phyloP scores from a whole-genome alignment of 2,797 vertebrate genomes.

The Psittacula derbiana region DNA sequence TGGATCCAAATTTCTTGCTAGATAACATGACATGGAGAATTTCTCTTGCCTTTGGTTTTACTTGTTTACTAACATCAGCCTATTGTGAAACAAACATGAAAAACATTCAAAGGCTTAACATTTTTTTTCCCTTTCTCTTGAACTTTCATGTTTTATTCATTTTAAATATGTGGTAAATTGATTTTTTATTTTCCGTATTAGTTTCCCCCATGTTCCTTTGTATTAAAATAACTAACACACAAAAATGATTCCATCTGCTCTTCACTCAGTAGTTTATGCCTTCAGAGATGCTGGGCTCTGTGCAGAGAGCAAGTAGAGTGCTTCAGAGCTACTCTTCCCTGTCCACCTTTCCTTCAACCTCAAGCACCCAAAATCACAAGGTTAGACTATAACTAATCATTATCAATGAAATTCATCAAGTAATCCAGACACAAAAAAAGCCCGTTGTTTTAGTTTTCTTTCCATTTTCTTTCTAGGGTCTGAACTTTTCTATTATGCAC shows the following conservation, averaged over 20 bases:
- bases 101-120: constrained; percentile 7
- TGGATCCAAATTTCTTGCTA: neutral
- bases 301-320: neutral
- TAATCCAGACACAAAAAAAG: neutral
- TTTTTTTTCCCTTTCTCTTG: constrained; percentile 6
- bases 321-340: neutral
- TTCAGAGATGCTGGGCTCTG: neutral
- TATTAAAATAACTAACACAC: constrained; percentile 13
- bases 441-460: neutral
- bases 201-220: neutral
- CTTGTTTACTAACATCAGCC: constrained; percentile 32
- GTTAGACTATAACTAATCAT: neutral
- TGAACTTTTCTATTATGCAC: neutral
- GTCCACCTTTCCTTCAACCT: neutral
- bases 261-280: neutral
- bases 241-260: constrained; percentile 28
- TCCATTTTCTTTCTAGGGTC: neutral
- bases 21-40: neutral
- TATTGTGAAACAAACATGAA: constrained; percentile 25
- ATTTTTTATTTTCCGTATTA: constrained; percentile 20
- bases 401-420: neutral
- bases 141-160: constrained; percentile 17
- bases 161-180: neutral
- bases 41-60: constrained; percentile 16
- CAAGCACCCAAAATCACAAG: neutral